phyloP scores from a whole-genome alignment of 2,888 invertebrate genomes.

The Ametastegia equiseti region DNA sequence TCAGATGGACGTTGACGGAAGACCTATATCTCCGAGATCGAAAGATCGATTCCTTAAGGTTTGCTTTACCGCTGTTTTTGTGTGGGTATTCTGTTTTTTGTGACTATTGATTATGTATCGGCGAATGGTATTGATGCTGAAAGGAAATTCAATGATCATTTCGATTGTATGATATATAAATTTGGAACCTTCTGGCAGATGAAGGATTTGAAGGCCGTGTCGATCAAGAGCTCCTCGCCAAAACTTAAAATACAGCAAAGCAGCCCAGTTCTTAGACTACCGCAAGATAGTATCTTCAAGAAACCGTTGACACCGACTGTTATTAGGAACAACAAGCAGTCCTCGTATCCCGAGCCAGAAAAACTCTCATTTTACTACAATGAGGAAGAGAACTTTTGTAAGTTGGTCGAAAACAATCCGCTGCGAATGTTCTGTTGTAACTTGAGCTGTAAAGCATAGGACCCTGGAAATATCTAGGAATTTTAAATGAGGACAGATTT shows the following conservation, averaged over 20 bases:
- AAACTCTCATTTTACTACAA: constrained; percentile 56
- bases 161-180: no score
- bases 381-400: constrained; percentile 53
- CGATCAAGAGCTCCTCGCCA: constrained; percentile 10
- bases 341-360: constrained; percentile 59
- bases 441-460: not conserved
- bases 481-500: no score
- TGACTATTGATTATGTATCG: not conserved
- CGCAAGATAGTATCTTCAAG: constrained; percentile 56
- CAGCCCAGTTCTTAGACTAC: constrained; percentile 36
- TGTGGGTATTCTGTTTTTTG: not conserved
- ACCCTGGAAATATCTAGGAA: not conserved
- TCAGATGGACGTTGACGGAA: constrained; percentile 24
- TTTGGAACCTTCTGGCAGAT: constrained; percentile 11
- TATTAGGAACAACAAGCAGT: constrained; percentile 32
- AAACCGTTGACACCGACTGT: constrained; percentile 57
- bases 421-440: not conserved
- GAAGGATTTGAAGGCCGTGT: constrained; percentile 10
- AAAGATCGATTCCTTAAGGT: constrained; percentile 13
- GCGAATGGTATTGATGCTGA: no score
- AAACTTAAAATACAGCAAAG: not conserved
- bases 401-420: constrained; percentile 8
- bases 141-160: no score
- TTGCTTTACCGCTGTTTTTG: not conserved
- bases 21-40: constrained; percentile 19